These are phyloP conservation scores for Amphiprion clarkii DNA, from an alignment of 2,797 vertebrate species.

Conservation along the genomic window DNA sequence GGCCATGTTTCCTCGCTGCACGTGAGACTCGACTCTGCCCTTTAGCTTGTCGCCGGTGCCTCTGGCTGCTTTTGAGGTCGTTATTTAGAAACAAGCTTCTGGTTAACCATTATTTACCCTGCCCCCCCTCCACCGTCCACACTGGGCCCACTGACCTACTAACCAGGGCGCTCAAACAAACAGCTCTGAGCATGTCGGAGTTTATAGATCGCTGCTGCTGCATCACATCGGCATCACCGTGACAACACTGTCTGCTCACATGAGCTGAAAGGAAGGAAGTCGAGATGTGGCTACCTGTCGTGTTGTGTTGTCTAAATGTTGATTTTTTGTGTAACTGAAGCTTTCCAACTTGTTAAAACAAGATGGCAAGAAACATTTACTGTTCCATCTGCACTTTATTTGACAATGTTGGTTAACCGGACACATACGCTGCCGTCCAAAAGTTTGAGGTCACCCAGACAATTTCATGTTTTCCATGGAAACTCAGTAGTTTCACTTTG, in stretches of 20 bases:
- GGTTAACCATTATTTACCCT: constrained; percentile 58
- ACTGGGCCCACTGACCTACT: constrained; percentile 64
- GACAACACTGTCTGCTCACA: background rate
- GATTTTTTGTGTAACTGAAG: too few species aligned
- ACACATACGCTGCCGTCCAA: too few species aligned
- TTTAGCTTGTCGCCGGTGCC: constrained; percentile 23
- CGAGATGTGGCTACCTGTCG: background rate
- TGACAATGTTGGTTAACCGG: too few species aligned
- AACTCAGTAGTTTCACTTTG: too few species aligned
- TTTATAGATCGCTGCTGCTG: constrained; percentile 27
- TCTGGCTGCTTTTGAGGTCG: constrained; percentile 50
- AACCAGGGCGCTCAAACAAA: constrained; percentile 46
- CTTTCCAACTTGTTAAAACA: too few species aligned
- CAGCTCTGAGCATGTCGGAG: constrained; percentile 25
- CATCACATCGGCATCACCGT: constrained; percentile 6
- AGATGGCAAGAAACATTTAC: too few species aligned
- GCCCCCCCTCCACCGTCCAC: constrained; percentile 36
- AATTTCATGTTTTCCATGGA: too few species aligned
- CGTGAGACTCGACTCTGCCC: constrained; percentile 20
- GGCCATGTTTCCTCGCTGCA: constrained; percentile 31
- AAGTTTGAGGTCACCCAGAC: too few species aligned
- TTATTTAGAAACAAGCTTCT: constrained; percentile 51
- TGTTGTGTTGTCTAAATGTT: too few species aligned
- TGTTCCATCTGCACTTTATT: too few species aligned
- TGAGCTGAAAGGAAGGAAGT: background rate